Evolutionary conservation across 2,888 invertebrate genomes (phyloP).

Genomic region (Boloria selene): DNA sequence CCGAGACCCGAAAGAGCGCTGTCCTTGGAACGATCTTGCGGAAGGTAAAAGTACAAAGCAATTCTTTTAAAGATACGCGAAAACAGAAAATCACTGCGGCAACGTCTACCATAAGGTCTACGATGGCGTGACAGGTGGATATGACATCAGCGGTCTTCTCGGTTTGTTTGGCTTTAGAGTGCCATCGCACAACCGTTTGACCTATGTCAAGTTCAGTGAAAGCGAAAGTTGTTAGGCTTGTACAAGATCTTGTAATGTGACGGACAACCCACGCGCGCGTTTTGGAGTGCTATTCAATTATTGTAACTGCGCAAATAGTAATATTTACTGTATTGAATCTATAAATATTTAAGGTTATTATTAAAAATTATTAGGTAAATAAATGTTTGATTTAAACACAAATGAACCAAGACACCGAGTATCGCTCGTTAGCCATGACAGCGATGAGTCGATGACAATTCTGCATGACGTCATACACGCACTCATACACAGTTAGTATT

Average conservation of each 20-base stretch:
- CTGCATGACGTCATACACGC: constrained; percentile 70
- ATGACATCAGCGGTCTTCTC: constrained; percentile 48
- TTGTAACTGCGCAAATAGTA: not conserved
- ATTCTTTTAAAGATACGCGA: constrained; percentile 37
- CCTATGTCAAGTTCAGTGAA: constrained; percentile 71
- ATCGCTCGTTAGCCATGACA: constrained; percentile 71
- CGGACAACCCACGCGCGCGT: constrained; percentile 14
- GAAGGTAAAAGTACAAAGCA: constrained; percentile 53
- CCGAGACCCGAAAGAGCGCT: constrained; percentile 60
- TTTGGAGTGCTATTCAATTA: constrained; percentile 7
- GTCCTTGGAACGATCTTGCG: constrained; percentile 68
- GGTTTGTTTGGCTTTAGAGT: constrained; percentile 50
- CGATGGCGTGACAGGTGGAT: constrained; percentile 50
- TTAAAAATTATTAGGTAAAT: not conserved
- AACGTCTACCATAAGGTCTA: constrained; percentile 41
- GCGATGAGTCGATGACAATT: constrained; percentile 77
- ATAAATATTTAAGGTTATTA: no score
- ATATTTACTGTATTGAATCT: not conserved
- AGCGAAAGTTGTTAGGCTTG: constrained; percentile 58
- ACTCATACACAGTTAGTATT: constrained; percentile 47
- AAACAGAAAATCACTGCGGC: constrained; percentile 40
- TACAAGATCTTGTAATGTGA: constrained; percentile 24
- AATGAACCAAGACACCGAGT: constrained; percentile 54
- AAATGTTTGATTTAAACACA: constrained; percentile 47
- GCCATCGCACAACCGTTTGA: constrained; percentile 51